A percentile compares a stretch with the other conserved stretches of the same genome.
These are phyloP conservation scores for Branchellion lobata DNA, from an alignment of 2,888 invertebrate species.

Conservation along the genomic window DNA sequence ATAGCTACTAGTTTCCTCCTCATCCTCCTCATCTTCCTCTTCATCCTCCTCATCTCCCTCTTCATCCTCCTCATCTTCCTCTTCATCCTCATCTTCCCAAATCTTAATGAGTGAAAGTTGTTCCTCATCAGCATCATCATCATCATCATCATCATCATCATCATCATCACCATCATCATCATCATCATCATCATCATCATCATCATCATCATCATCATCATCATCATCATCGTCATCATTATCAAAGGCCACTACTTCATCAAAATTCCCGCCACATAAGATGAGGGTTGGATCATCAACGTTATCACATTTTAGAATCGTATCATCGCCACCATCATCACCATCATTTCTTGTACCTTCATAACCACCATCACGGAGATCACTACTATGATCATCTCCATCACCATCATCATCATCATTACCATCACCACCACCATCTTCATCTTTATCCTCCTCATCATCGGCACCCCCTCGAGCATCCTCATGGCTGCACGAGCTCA, in stretches of 20 bases:
- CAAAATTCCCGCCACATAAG: too few relatives aligned
- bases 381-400: background rate
- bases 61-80: background rate
- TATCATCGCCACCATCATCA: too few relatives aligned
- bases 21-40: too few relatives aligned
- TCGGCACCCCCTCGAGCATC: background rate
- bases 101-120: too few relatives aligned
- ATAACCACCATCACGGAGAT: too few relatives aligned
- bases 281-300: too few relatives aligned
- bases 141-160: slow-evolving; percentile 24
- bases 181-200: background rate
- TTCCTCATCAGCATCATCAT: background rate
- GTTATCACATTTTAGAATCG: too few relatives aligned
- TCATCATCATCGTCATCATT: slow-evolving; percentile 17
- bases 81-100: background rate
- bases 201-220: slow-evolving; percentile 14
- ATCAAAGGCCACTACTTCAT: too few relatives aligned
- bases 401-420: background rate
- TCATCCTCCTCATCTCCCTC: background rate
- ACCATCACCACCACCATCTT: too few relatives aligned
- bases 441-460: background rate
- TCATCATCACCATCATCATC: slow-evolving; percentile 9
- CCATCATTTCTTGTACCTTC: too few relatives aligned
- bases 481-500: background rate
- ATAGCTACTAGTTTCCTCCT: too few relatives aligned